Conservation (phyloP, 2,113 vertebrate species). For the Campylorhamphus procurvoides region DNA sequence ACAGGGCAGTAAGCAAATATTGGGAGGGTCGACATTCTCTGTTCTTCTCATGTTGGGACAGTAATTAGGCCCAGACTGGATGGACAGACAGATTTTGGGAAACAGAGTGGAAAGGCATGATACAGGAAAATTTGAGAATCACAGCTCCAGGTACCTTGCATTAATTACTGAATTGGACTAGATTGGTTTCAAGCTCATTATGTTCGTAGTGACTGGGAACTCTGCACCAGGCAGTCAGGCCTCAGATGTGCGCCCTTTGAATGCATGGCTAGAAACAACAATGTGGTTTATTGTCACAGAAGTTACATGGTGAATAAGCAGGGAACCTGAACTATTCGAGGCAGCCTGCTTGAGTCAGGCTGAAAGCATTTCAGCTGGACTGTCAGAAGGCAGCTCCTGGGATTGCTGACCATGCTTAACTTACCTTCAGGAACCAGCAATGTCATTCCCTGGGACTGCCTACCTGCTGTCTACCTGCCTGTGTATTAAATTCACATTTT, state of each 20-base stretch:
- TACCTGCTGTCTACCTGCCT: not conserved
- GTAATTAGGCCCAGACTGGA: not conserved
- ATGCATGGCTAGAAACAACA: not conserved
- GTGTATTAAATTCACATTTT: not conserved
- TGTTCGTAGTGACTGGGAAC: not conserved
- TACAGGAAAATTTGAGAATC: not conserved
- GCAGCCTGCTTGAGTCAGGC: not conserved
- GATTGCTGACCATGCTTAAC: not conserved
- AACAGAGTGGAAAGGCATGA: not conserved
- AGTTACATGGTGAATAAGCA: not conserved
- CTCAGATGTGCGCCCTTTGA: not conserved
- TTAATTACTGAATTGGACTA: not conserved
- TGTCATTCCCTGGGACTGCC: not conserved
- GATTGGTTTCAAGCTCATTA: not conserved
- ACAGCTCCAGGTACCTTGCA: not conserved
- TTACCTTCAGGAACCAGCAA: not conserved
- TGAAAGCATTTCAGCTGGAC: not conserved
- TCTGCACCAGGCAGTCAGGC: not conserved
- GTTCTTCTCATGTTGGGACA: not conserved
- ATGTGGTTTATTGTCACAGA: not conserved
- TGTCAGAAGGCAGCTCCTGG: not conserved
- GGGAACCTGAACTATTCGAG: not conserved
- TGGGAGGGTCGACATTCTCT: not conserved
- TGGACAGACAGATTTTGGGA: not conserved
- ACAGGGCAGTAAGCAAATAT: not conserved